Percentiles rank a stretch among this genome's conserved stretches.
Conservation (phyloP, 2,113 vertebrate genomes). For the Dryoscopus gambensis region DNA sequence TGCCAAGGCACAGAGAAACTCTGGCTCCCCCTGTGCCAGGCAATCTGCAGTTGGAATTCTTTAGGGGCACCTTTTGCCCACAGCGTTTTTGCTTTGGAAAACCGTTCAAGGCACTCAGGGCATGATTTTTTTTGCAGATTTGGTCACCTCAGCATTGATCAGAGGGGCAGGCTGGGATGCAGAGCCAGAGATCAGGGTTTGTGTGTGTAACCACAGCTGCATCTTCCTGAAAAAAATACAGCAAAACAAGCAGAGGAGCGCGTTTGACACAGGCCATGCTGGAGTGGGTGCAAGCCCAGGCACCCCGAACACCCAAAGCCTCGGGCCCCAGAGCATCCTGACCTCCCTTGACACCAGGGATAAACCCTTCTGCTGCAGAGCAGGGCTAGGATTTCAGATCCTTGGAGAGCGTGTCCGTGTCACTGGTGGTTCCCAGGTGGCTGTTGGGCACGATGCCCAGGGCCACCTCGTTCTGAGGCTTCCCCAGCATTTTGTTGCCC, state of each 20-base stretch:
- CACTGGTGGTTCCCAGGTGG: background rate
- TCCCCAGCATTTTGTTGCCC: background rate
- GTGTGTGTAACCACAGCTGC: background rate
- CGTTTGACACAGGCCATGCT: background rate
- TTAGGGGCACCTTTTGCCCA: background rate
- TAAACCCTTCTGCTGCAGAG: background rate
- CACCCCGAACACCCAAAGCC: background rate
- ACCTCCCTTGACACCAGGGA: background rate
- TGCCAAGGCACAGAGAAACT: background rate
- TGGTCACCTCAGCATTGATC: background rate
- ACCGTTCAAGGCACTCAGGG: background rate
- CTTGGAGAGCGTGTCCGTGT: background rate
- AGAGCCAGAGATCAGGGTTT: background rate
- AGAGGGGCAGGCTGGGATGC: background rate
- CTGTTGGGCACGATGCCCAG: background rate
- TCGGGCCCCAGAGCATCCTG: background rate
- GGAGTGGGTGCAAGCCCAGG: background rate
- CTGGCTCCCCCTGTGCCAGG: background rate
- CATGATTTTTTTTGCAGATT: background rate
- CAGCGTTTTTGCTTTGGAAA: background rate
- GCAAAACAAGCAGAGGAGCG: background rate
- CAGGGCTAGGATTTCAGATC: background rate
- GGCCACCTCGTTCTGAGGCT: background rate
- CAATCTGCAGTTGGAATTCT: background rate
- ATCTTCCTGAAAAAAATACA: background rate